Base-by-base conservation (phyloP, 1,140 invertebrate species). In the Drosophila burlai region DNA sequence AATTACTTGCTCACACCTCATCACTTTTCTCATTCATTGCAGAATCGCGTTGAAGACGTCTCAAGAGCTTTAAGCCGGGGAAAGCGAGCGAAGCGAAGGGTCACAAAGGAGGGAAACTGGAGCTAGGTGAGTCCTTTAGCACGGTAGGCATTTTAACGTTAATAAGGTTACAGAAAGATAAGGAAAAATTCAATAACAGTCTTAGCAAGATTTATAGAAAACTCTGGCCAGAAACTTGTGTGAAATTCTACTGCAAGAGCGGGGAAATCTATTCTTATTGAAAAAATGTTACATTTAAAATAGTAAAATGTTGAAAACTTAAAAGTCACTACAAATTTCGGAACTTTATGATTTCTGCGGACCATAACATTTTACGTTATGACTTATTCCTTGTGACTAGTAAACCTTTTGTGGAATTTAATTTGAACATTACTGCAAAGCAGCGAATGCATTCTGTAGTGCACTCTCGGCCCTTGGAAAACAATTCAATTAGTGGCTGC, bases 401-500 rank as follows among this genome's bases (percentile, higher is more conserved):
- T 40, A 58, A 71, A 29, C 54, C 29, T 29, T 43, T 3, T 9
- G 13, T 43, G 31, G 46, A 73, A 73, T 73, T 60, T 36, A 52
- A 73, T 61, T 47, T 73, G 13, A 38, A 18, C 31, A 61, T 73
- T 73, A 52, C 43, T 11, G 38, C 18, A 34, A 58, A 21, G 31
- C 45, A 42, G 24, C 21, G 31, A 43, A 43, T 61, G 69, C 54
- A 73, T 40, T 54, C 40, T 49, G 34, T 21, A 64, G 71, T 10
- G 47, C 47, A 60, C 34, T 68, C 38, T 74, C n/a, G 46, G 54
- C 61, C 40, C 50, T 68, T 34, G 50, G 40, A 46, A 67, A 78
- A 67, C 74, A 85, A 85, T 85, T 85, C 78, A 85, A 81, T 85
- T 85, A 84, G 72, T 65, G 45, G 52, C 52, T 59, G 52, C 60